Evolutionary conservation across 2,113 vertebrate genomes (phyloP).

Genomic region (Gallinago undulata): DNA sequence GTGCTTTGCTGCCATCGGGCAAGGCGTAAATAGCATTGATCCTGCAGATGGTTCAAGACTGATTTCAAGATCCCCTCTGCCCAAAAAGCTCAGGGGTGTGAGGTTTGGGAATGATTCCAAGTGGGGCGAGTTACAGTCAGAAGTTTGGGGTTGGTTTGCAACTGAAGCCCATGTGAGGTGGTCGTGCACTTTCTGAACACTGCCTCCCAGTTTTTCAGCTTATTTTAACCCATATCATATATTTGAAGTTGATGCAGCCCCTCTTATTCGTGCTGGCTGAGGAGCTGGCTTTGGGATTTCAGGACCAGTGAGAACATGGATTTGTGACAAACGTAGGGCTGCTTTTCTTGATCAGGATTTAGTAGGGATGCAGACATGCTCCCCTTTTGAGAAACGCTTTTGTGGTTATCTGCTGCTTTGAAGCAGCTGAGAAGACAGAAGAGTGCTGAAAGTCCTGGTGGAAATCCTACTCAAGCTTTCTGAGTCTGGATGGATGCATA

Average conservation of each 20-base stretch:
- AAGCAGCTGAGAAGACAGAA: background rate
- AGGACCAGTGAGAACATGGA: background rate
- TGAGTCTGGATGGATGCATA: background rate
- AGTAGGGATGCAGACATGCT: background rate
- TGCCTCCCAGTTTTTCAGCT: background rate
- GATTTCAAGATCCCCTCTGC: background rate
- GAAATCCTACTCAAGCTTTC: background rate
- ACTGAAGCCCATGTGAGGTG: background rate
- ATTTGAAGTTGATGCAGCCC: background rate
- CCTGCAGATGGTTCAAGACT: background rate
- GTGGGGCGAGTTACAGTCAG: rapidly evolving
- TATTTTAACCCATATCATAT: background rate
- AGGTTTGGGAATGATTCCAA: background rate
- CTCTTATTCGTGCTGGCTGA: background rate
- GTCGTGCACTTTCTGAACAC: background rate
- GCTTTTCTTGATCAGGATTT: background rate
- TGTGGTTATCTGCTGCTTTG: background rate
- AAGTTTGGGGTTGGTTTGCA: background rate
- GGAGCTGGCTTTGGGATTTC: background rate
- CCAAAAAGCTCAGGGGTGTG: background rate
- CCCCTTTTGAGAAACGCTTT: background rate
- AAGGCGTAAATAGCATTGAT: background rate
- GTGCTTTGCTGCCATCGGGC: background rate
- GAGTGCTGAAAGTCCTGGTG: background rate
- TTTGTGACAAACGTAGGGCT: background rate